phyloP scores from a whole-genome alignment of 2,797 vertebrate genomes.

The Oceanodroma leucorhoa region DNA sequence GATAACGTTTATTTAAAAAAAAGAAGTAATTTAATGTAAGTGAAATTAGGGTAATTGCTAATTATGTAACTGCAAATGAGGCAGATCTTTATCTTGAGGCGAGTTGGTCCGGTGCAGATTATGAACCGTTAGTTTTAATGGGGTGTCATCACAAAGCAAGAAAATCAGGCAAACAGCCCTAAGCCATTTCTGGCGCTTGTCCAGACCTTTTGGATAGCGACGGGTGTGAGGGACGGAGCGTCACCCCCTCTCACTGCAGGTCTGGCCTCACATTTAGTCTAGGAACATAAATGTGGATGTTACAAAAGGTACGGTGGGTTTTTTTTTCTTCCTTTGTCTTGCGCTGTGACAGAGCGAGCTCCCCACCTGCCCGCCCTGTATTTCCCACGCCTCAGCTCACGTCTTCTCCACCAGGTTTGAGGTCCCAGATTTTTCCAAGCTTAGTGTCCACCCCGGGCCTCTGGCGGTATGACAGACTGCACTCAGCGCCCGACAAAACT shows the following conservation, averaged over 20 bases:
- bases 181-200: rapidly evolving
- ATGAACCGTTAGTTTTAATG: not conserved
- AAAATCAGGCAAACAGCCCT: not conserved
- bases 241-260: not conserved
- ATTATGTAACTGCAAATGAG: constrained; percentile 12
- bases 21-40: not conserved
- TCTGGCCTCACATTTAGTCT: not conserved
- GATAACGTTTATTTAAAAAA: not conserved
- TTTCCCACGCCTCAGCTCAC: not conserved
- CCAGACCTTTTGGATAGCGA: not conserved
- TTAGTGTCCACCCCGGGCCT: not conserved
- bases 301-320: not conserved
- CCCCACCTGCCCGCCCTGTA: not conserved
- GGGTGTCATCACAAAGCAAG: not conserved
- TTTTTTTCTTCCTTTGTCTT: not conserved
- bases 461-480: not conserved
- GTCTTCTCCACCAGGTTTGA: not conserved
- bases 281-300: not conserved
- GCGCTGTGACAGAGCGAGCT: rapidly evolving
- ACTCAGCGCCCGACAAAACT: not conserved
- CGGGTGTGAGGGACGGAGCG: not conserved
- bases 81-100: constrained; percentile 19
- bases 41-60: constrained; percentile 38
- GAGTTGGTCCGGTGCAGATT: not conserved
- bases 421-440: not conserved